Percentiles rank a stretch among this genome's conserved stretches.
phyloP scores from a whole-genome alignment of 2,113 vertebrate species.

The Chascanopsetta lugubris region DNA sequence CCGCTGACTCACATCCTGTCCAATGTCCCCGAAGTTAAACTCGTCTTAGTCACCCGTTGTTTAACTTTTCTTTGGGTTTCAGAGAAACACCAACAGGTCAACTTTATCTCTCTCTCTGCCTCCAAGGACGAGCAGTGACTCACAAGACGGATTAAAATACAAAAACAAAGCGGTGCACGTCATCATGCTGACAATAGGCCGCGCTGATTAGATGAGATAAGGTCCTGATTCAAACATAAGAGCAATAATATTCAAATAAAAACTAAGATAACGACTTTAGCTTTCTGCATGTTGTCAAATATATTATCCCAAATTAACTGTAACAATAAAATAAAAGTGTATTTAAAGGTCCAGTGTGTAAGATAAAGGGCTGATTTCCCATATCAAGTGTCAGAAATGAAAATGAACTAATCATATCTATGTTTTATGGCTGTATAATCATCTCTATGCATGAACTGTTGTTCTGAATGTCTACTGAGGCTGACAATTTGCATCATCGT shows the following conservation, averaged over 20 bases:
- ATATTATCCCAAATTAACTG: too few relatives aligned
- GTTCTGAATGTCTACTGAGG: too few relatives aligned
- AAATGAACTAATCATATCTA: too few relatives aligned
- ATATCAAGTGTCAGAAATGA: too few relatives aligned
- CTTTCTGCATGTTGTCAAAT: too few relatives aligned
- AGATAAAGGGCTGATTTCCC: too few relatives aligned
- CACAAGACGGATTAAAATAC: background rate
- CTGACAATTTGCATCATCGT: too few relatives aligned
- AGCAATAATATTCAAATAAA: background rate
- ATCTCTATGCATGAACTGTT: too few relatives aligned
- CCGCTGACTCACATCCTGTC: slow-evolving; percentile 47
- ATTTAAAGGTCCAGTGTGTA: too few relatives aligned
- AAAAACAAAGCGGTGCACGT: background rate
- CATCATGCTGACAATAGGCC: background rate
- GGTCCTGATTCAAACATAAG: background rate
- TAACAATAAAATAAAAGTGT: too few relatives aligned
- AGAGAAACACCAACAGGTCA: slow-evolving; percentile 11
- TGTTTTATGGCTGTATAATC: too few relatives aligned
- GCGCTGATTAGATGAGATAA: background rate
- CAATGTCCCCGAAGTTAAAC: slow-evolving; percentile 2
- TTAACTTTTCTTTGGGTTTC: slow-evolving; percentile 15
- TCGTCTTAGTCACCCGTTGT: slow-evolving; percentile 16
- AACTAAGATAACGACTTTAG: too few relatives aligned
- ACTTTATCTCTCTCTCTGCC: slow-evolving; percentile 26
- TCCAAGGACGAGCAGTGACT: slow-evolving; percentile 15